Evolutionary conservation across 2,888 invertebrate genomes (phyloP).

Genomic region (Neuroscelio doddi): DNA sequence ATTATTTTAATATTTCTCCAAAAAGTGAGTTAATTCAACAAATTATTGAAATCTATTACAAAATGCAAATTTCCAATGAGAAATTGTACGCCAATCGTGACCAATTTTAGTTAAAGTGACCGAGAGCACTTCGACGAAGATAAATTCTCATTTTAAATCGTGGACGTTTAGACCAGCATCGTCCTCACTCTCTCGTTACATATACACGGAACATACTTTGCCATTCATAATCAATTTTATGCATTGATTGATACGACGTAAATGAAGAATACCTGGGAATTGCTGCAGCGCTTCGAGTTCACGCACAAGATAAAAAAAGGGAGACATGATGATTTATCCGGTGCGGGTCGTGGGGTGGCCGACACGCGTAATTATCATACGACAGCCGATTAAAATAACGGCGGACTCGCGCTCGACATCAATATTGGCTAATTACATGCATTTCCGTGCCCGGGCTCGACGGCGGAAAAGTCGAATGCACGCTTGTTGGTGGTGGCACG

Average conservation of each 20-base stretch:
- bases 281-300: constrained; percentile 47
- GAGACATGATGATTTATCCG: constrained; percentile 66
- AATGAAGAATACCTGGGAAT: constrained; percentile 67
- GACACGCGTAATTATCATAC: constrained; percentile 69
- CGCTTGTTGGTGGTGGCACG: constrained; percentile 35
- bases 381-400: constrained; percentile 71
- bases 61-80: too few relatives aligned
- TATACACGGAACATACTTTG: constrained; percentile 25
- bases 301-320: constrained; percentile 17
- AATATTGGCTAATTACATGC: constrained; percentile 70
- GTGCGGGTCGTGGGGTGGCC: constrained; percentile 64
- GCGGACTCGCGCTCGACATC: constrained; percentile 64
- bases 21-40: too few relatives aligned
- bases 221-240: constrained; percentile 65
- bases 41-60: too few relatives aligned
- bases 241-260: constrained; percentile 69
- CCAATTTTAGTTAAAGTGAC: not conserved
- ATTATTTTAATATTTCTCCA: too few relatives aligned
- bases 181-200: constrained; percentile 22
- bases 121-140: constrained; percentile 8
- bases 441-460: constrained; percentile 64
- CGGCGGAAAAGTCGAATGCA: constrained; percentile 56
- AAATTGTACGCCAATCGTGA: too few relatives aligned
- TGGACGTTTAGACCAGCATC: constrained; percentile 18
- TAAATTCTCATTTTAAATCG: constrained; percentile 8